Conservation (phyloP, 2,113 vertebrate species). For the Otocyon megalotis region DNA sequence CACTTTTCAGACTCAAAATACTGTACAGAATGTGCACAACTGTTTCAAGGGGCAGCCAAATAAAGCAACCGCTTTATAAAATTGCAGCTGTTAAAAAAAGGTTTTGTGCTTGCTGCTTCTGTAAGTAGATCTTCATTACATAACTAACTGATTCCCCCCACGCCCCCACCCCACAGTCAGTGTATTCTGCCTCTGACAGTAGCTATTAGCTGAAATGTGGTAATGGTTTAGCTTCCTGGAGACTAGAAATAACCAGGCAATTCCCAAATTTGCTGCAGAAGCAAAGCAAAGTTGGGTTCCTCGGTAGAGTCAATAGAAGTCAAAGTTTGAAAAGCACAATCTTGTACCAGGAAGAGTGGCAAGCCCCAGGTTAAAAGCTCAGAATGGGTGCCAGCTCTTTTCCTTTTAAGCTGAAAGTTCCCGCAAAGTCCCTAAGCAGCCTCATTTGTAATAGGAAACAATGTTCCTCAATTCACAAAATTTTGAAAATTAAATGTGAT, state of each 20-base stretch:
- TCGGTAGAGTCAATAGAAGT: background rate
- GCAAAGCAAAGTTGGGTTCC: too few relatives aligned
- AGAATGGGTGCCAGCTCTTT: background rate
- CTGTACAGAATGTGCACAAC: background rate
- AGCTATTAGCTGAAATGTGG: background rate
- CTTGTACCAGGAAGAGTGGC: rapidly evolving
- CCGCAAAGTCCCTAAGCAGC: background rate
- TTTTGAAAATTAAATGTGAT: background rate
- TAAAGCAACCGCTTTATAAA: background rate
- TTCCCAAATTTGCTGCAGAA: background rate
- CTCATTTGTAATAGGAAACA: background rate
- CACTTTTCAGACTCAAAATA: background rate
- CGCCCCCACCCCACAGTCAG: background rate
- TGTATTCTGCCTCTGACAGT: background rate
- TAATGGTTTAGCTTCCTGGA: background rate
- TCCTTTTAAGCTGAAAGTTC: background rate
- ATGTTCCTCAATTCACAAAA: background rate
- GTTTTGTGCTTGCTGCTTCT: background rate
- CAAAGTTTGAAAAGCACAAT: background rate
- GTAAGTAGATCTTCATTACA: slow-evolving; percentile 21
- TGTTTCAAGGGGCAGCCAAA: background rate
- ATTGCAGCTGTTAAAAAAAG: background rate
- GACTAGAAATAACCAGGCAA: background rate
- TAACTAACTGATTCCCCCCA: background rate
- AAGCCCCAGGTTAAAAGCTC: background rate